Evolutionary conservation across 2,797 vertebrate species (phyloP).

Genomic region (Myotis pilosus): DNA sequence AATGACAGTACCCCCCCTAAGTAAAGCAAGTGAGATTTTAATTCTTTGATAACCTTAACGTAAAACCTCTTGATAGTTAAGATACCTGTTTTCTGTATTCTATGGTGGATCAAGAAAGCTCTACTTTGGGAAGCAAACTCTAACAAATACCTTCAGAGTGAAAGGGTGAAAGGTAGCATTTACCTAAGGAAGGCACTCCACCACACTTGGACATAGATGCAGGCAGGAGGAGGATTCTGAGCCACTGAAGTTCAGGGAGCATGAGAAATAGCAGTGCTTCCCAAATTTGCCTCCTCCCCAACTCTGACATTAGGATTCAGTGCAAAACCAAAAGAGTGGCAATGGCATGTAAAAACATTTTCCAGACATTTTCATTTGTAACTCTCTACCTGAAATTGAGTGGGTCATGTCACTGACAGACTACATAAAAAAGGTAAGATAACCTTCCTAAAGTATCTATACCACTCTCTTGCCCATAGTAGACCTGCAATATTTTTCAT

Average conservation of each 20-base stretch:
- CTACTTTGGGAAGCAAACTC: slow-evolving; percentile 28
- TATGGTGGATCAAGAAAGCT: slow-evolving; percentile 10
- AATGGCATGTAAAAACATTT: neutral
- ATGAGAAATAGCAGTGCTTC: neutral
- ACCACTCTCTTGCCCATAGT: neutral
- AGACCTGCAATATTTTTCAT: neutral
- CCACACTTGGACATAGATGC: neutral
- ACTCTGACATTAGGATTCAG: neutral
- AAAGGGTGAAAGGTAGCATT: neutral
- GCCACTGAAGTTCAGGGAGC: neutral
- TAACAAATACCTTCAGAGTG: neutral
- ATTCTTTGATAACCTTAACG: slow-evolving; percentile 39
- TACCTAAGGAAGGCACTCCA: neutral
- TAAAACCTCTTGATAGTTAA: neutral
- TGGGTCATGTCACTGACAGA: neutral
- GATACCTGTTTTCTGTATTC: neutral
- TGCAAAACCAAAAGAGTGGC: neutral
- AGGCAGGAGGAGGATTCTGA: slow-evolving; percentile 8
- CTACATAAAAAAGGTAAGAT: slow-evolving; percentile 8
- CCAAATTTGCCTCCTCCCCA: neutral
- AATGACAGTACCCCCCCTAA: neutral
- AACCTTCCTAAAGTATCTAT: neutral
- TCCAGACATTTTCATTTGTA: slow-evolving; percentile 34
- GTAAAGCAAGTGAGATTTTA: slow-evolving; percentile 11
- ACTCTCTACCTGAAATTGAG: slow-evolving; percentile 31